Evolutionary conservation across 1,140 invertebrate genomes (phyloP), one percentile per base, ranked within the genome.

Genomic region (Aphelinus atriplicis): DNA sequence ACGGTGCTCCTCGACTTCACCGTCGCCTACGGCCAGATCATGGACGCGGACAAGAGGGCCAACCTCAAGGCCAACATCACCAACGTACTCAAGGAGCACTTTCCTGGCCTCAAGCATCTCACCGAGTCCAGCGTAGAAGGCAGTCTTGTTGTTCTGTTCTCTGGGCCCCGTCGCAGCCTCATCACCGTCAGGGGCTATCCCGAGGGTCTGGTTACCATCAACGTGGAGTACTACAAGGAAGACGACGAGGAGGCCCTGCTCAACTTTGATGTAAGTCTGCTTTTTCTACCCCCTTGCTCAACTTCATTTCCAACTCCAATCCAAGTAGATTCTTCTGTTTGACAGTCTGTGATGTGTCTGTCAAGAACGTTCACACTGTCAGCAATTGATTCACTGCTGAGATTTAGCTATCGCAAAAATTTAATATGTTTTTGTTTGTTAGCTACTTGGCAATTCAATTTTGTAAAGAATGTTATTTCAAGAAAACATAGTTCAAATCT

Each of bases 1-100:
- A 94, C 94, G 57, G 90, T 95, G 79, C 87, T 95, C 56, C 85
- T 96, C 76, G 94, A 96, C 89, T 95, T 96, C 82, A 92, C 93
- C 3, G 88, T 96, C 65, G 92, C 95, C 78, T 89, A 92, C 3
- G 90, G 89, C 58, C 89, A 90, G 55, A 88, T 94, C 47, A 88
- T 87, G 61, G 92, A 93, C 81, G 88, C 92, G 73, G 90, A 89
- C 69, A 91, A 93, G 77, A 88, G 92, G 69, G 91, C 91, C 65
- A 88, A 90, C 70, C 86, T 94, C 57, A 91, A 93, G 71, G 90
- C 90, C 64, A 90, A 91, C 76, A 88, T 95, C 62, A 89, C 92
- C 78, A 91, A 90, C 74, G 90, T 94, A 61, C 81, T 94, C 66
- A 90, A 90, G 77, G 91, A 93, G 80, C 91, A 93, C 86, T 90